A percentile compares a stretch with the other conserved stretches of the same genome.
Evolutionary conservation across 2,888 invertebrate species (phyloP).

Genomic region (Pammene aurita): DNA sequence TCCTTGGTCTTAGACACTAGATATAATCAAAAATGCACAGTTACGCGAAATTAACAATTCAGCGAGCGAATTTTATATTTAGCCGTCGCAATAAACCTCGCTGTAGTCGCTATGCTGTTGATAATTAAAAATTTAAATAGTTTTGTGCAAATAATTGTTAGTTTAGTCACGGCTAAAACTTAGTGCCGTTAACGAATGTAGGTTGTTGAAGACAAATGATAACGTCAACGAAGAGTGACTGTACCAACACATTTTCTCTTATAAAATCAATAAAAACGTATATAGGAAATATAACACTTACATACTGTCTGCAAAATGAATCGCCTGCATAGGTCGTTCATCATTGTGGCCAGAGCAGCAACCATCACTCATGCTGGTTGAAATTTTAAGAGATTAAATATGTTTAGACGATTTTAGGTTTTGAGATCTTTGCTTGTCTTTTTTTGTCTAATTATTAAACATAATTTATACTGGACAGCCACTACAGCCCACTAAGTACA

Average conservation of each 20-base stretch:
- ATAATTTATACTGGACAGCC: too few species aligned
- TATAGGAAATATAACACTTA: too few species aligned
- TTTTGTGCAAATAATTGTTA: constrained; percentile 32
- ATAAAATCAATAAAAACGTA: too few species aligned
- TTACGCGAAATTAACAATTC: constrained; percentile 79
- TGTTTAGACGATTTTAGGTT: too few species aligned
- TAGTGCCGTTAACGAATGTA: not conserved
- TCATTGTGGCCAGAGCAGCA: not conserved
- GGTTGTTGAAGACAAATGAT: not conserved
- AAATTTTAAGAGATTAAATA: not conserved
- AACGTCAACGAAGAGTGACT: not conserved
- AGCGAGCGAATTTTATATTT: constrained; percentile 73
- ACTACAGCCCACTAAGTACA: too few species aligned
- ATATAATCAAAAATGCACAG: constrained; percentile 76
- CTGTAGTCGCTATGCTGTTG: constrained; percentile 39
- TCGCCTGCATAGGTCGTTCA: not conserved
- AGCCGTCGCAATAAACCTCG: constrained; percentile 62
- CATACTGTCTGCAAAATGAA: not conserved
- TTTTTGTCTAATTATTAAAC: too few species aligned
- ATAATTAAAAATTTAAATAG: constrained; percentile 40
- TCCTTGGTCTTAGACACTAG: constrained; percentile 51
- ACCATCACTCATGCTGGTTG: not conserved
- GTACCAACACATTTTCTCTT: too few species aligned
- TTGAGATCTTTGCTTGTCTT: too few species aligned
- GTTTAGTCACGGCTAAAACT: constrained; percentile 19